Evolutionary conservation across 1,140 invertebrate genomes (phyloP), one percentile per base, ranked within the genome.

Genomic region (Chironomus striatipennis): DNA sequence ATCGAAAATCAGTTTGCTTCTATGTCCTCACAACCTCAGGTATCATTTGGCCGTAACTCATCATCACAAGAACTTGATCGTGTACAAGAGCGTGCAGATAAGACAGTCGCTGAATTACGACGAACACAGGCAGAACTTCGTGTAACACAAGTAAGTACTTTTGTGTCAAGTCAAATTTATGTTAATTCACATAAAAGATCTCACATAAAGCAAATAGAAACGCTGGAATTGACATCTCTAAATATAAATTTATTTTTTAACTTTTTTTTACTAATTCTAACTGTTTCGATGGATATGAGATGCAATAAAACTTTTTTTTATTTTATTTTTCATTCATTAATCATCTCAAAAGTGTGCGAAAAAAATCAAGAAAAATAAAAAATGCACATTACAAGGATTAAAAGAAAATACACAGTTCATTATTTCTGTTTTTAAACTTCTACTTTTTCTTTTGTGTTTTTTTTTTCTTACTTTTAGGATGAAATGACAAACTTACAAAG

Each of bases 71-170:
- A 94, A 79, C 84, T 93, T 75, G 93, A 94, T 77, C 86, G 93
- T 73, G 87, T 93, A 75, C 92, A 95, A 84, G 94, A 96, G 81
- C 88, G 93, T 74, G 90, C 93, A 47, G 95, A 97, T 78, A 95
- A 95, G 77, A 85, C 89, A 0, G 86, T 92, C 8, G 87, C 90
- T 43, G 95, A 97, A 77, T 83, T 97, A 75, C 88, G 95, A 79
- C 86, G 94, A 78, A 92, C 93, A 42, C 91, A 93, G 81, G 91
- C 93, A 8, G 95, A 97, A 79, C 85, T 91, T 77, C 88, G 92
- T 82, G 93, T 92, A 74, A 95, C 91, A 75, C 88, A 89, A 83
- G 87, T 82, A 81, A 67, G 75, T 47, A n/a, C 3, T 57, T 12
- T 8, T 21, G 9, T 43, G 9, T 6, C 12, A n/a, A 12, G 7